Conservation (phyloP, 2,888 invertebrate genomes). For the Erynnis tages region DNA sequence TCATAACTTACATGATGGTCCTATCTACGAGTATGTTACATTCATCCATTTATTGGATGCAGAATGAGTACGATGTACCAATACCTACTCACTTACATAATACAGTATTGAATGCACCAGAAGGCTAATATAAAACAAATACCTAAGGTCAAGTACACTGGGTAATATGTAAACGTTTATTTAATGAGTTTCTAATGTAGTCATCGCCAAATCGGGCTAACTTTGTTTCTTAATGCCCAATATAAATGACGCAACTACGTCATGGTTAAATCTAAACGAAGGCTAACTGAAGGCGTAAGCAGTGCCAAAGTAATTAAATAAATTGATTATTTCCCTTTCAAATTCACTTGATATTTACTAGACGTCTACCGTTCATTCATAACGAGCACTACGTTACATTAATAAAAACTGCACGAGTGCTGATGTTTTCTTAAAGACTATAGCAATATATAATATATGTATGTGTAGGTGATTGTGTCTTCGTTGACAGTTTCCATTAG, state of each 20-base stretch:
- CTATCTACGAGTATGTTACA: too few relatives aligned
- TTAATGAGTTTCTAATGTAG: constrained; percentile 44
- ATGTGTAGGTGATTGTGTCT: constrained; percentile 17
- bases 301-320: constrained; percentile 67
- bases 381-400: background rate
- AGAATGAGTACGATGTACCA: too few relatives aligned
- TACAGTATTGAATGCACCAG: too few relatives aligned
- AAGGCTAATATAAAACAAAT: background rate
- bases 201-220: constrained; percentile 64
- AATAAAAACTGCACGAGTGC: too few relatives aligned
- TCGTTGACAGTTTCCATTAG: constrained; percentile 69
- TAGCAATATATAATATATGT: constrained; percentile 16
- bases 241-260: constrained; percentile 56
- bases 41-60: too few relatives aligned
- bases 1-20: too few relatives aligned
- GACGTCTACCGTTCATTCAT: constrained; percentile 22
- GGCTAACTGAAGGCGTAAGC: constrained; percentile 73
- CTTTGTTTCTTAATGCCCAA: constrained; percentile 58
- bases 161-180: background rate
- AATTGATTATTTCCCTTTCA: constrained; percentile 78
- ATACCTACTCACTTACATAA: too few relatives aligned
- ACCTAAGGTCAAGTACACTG: background rate
- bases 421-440: constrained; percentile 24
- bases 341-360: constrained; percentile 49
- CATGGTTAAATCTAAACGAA: constrained; percentile 73